A percentile compares a stretch with the other conserved stretches of the same genome.
phyloP scores from a whole-genome alignment of 2,888 invertebrate genomes.

The Brachyptera putata region DNA sequence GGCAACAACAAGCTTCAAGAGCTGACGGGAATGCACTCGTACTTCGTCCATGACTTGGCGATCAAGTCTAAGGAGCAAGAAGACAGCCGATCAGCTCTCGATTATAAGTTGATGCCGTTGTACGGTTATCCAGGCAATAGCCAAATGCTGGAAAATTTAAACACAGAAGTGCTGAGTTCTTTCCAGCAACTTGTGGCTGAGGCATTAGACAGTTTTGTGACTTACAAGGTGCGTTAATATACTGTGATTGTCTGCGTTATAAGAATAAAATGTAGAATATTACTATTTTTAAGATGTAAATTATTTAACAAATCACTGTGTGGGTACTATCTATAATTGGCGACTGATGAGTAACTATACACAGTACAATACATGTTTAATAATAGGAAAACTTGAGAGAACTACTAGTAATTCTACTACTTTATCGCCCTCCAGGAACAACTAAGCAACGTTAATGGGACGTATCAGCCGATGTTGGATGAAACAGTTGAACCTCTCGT shows the following conservation, averaged over 20 bases:
- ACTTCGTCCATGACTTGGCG: not conserved
- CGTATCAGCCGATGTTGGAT: not conserved
- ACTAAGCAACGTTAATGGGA: not conserved
- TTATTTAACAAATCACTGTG: too few relatives aligned
- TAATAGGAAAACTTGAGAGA: too few relatives aligned
- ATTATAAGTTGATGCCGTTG: constrained; percentile 10
- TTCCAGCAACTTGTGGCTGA: not conserved
- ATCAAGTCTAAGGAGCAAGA: not conserved
- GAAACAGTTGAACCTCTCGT: not conserved
- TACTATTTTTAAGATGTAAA: too few relatives aligned
- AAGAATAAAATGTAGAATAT: too few relatives aligned
- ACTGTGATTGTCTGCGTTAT: too few relatives aligned
- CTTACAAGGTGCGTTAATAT: not conserved
- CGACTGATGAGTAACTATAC: too few relatives aligned
- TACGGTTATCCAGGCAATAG: constrained; percentile 25
- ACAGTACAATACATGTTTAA: too few relatives aligned
- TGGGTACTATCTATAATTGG: too few relatives aligned
- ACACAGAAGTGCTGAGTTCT: not conserved
- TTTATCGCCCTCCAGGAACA: not conserved
- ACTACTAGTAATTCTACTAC: too few relatives aligned
- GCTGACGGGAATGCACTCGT: not conserved
- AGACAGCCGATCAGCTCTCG: not conserved
- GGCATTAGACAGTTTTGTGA: not conserved
- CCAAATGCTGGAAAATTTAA: constrained; percentile 12
- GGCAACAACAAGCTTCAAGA: not conserved